Evolutionary conservation across 2,113 vertebrate species (phyloP).

Genomic region (Ivindomyrus marchei): DNA sequence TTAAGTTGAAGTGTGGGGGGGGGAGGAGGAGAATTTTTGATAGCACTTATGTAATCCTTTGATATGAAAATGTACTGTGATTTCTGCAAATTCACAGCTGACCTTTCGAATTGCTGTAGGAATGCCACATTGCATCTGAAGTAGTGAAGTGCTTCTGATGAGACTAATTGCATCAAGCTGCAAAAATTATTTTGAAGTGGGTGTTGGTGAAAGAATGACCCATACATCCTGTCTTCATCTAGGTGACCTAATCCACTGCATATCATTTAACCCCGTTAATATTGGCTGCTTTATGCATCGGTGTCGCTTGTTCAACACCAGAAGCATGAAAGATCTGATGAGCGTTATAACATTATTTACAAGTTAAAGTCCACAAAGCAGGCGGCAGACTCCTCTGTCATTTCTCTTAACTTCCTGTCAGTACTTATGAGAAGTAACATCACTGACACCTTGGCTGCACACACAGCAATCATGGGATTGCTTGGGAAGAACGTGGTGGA

Average conservation of each 20-base stretch:
- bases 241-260: neutral
- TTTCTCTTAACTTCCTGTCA: neutral
- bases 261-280: neutral
- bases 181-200: neutral
- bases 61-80: neutral
- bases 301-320: neutral
- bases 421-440: neutral
- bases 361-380: neutral
- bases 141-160: neutral
- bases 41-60: neutral
- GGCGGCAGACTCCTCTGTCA: neutral
- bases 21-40: neutral
- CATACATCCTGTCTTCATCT: neutral
- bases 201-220: neutral
- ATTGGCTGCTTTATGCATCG: neutral
- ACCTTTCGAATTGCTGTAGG: neutral
- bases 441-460: neutral
- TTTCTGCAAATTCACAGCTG: neutral
- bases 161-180: constrained; percentile 5
- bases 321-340: neutral
- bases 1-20: neutral
- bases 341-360: neutral
- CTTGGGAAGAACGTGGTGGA: neutral
- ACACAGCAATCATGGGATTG: neutral
- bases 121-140: neutral